A percentile compares a stretch with the other conserved stretches of the same genome.
phyloP scores from a whole-genome alignment of 2,797 vertebrate species.

The Corythornis leucogaster region DNA sequence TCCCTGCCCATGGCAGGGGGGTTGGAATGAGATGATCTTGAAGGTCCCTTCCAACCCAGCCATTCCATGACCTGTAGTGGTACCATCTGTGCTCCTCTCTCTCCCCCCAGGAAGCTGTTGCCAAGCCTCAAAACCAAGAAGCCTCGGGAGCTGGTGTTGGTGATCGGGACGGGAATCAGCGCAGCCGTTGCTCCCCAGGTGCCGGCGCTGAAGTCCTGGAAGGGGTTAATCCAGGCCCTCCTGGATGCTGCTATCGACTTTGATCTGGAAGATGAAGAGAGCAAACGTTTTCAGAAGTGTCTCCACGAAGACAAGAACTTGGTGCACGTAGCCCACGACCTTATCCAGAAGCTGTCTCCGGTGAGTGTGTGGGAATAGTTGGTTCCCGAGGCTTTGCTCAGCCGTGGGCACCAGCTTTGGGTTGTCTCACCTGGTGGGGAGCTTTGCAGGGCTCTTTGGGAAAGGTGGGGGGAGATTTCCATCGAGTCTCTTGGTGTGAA shows the following conservation, averaged over 20 bases:
- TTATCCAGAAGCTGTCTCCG: constrained; percentile 97
- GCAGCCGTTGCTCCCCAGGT: constrained; percentile 95
- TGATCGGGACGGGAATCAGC: constrained; percentile 95
- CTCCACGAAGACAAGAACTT: constrained; percentile 96
- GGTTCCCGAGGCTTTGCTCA: not conserved
- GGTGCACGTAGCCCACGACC: constrained; percentile 94
- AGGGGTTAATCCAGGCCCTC: constrained; percentile 93
- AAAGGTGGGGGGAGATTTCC: rapidly evolving
- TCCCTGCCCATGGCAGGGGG: no score
- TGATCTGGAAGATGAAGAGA: constrained; percentile 95
- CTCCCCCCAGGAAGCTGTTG: constrained; percentile 87
- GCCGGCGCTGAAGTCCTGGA: constrained; percentile 95
- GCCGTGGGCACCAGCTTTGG: not conserved
- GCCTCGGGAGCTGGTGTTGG: constrained; percentile 91
- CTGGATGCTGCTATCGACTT: constrained; percentile 95
- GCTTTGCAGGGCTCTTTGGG: not conserved
- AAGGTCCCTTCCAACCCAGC: no score
- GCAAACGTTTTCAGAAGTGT: constrained; percentile 92
- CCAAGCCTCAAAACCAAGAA: constrained; percentile 96
- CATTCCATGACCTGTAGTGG: no score
- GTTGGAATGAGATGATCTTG: no score
- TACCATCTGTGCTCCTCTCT: not conserved
- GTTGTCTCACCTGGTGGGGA: not conserved
- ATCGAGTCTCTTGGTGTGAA: rapidly evolving
- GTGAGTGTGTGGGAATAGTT: constrained; percentile 77